A percentile compares a stretch with the other conserved stretches of the same genome.
phyloP scores from a whole-genome alignment of 2,797 vertebrate genomes.

The Chromis chromis region DNA sequence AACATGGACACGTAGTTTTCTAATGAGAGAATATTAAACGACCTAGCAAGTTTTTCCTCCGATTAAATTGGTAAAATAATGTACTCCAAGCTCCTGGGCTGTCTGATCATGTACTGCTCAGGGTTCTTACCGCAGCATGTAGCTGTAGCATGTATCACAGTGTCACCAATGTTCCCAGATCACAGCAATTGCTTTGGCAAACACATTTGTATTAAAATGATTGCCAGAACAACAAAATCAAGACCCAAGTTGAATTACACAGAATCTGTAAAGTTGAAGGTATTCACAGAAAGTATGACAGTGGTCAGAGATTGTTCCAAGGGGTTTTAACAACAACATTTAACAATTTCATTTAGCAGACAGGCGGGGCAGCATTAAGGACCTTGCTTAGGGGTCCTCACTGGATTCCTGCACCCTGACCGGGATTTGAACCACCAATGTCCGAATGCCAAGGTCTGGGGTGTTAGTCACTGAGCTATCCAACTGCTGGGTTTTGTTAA shows the following conservation, averaged over 20 bases:
- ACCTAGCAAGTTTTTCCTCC: conserved; percentile 7
- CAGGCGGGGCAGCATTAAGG: too few relatives aligned
- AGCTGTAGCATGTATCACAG: background rate
- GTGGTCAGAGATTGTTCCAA: background rate
- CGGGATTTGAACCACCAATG: too few relatives aligned
- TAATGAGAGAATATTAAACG: background rate
- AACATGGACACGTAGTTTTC: background rate
- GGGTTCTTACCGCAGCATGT: background rate
- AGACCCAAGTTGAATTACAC: background rate
- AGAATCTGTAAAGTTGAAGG: rapidly evolving
- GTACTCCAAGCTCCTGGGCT: background rate
- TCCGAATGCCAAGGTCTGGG: too few relatives aligned
- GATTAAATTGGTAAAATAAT: conserved; percentile 12
- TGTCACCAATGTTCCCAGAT: conserved; percentile 9
- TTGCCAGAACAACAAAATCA: background rate
- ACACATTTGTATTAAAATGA: background rate
- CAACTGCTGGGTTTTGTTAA: background rate
- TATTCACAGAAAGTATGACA: background rate
- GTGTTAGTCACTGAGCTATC: too few relatives aligned
- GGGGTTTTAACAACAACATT: too few relatives aligned
- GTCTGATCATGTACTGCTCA: background rate
- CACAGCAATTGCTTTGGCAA: background rate
- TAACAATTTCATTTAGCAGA: too few relatives aligned
- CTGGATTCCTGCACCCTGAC: too few relatives aligned
- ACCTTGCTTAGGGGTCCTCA: too few relatives aligned